A percentile compares a stretch with the other conserved stretches of the same genome.
phyloP scores from a whole-genome alignment of 2,797 vertebrate species.

The Pempheris klunzingeri region DNA sequence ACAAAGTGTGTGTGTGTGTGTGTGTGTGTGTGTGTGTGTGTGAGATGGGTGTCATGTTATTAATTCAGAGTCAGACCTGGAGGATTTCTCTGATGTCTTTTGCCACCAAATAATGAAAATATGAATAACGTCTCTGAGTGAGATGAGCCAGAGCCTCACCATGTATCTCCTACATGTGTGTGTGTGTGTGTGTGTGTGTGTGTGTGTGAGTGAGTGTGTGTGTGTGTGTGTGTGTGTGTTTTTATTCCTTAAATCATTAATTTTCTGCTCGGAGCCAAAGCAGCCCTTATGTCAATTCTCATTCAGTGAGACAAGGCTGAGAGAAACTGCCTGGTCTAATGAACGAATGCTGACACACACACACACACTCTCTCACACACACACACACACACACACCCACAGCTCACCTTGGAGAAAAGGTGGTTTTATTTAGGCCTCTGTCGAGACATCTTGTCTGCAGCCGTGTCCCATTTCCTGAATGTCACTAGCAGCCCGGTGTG shows the following conservation, averaged over 20 bases:
- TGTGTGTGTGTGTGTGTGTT: too few relatives aligned
- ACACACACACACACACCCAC: constrained; percentile 3
- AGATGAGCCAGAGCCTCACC: neutral
- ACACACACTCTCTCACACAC: neutral
- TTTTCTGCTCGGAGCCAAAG: constrained; percentile 43
- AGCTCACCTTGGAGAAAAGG: constrained; percentile 18
- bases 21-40: too few relatives aligned
- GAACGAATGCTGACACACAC: neutral
- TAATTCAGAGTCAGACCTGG: neutral
- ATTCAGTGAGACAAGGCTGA: constrained; percentile 25
- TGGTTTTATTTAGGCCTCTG: constrained; percentile 18
- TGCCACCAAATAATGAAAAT: constrained; percentile 5
- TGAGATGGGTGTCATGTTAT: neutral
- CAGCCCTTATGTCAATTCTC: constrained; percentile 47
- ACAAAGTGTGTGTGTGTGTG: neutral
- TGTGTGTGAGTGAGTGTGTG: constrained; percentile 2
- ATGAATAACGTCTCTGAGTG: too few relatives aligned
- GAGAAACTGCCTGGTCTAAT: constrained; percentile 30
- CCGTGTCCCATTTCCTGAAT: constrained; percentile 21
- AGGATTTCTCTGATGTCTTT: neutral
- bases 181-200: constrained; percentile 10
- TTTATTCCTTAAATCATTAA: constrained; percentile 48
- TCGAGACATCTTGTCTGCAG: constrained; percentile 12
- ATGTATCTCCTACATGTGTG: neutral
- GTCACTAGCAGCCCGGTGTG: constrained; percentile 28